These are phyloP conservation scores for Chloroceryle inda DNA, from an alignment of 2,797 vertebrate genomes.

Conservation along the genomic window DNA sequence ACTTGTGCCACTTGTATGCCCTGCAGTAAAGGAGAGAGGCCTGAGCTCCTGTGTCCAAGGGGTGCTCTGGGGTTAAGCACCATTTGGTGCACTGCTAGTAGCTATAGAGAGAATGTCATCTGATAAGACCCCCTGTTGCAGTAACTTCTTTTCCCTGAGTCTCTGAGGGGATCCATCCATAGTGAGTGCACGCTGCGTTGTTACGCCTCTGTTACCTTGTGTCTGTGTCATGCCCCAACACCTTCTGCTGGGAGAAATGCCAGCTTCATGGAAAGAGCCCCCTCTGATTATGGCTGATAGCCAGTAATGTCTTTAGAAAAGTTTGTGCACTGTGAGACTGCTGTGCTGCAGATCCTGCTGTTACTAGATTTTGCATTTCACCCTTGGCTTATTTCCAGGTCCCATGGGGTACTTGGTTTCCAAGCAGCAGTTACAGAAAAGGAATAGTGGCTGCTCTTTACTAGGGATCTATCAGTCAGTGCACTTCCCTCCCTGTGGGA, in stretches of 20 bases:
- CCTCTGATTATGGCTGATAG: slow-evolving; percentile 29
- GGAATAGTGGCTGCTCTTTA: neutral
- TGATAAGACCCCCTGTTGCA: neutral
- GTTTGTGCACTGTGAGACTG: neutral
- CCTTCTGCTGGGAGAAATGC: neutral
- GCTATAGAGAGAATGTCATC: neutral
- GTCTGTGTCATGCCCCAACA: neutral
- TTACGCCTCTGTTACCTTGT: neutral
- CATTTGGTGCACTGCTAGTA: neutral
- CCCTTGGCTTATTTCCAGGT: slow-evolving; percentile 7
- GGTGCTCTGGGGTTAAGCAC: neutral
- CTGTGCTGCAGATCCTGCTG: neutral
- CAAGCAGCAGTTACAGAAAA: neutral
- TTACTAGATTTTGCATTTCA: slow-evolving; percentile 44
- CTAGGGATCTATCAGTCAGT: neutral
- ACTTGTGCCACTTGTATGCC: neutral
- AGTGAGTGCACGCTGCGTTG: neutral
- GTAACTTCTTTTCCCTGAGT: neutral
- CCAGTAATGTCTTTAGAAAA: slow-evolving; percentile 30
- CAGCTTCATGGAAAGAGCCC: neutral
- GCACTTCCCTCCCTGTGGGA: neutral
- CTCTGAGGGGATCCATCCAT: neutral
- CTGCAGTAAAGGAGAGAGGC: fast-evolving
- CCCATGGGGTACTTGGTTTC: neutral
- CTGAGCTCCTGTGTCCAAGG: neutral